A percentile compares a stretch with the other conserved stretches of the same genome.
Evolutionary conservation across 2,797 vertebrate genomes (phyloP).

Genomic region (Epinephelus malabaricus): DNA sequence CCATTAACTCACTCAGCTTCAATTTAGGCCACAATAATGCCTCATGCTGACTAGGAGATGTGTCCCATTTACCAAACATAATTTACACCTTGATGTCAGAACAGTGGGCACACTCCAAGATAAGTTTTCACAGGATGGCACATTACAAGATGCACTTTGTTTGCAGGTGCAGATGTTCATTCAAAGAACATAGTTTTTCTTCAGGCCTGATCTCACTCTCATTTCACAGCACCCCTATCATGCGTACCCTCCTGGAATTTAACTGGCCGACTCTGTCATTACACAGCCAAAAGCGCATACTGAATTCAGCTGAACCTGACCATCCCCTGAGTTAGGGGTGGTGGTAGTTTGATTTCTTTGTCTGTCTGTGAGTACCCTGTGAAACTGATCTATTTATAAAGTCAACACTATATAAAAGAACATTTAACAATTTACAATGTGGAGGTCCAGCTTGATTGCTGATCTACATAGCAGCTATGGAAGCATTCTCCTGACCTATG

Average conservation of each 20-base stretch:
- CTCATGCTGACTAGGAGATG: conserved; percentile 11
- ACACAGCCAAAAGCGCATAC: too few relatives aligned
- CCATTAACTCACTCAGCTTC: conserved; percentile 26
- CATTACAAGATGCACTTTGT: neutral
- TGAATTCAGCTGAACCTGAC: neutral
- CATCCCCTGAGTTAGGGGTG: neutral
- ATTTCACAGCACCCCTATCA: neutral
- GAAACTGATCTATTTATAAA: neutral
- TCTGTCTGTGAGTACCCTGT: neutral
- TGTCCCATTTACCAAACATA: conserved; percentile 28
- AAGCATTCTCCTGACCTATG: neutral
- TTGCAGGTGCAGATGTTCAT: conserved; percentile 12
- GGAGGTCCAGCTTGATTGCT: too few relatives aligned
- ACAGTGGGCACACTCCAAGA: conserved; percentile 3
- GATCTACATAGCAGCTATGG: too few relatives aligned
- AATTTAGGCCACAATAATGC: conserved; percentile 13
- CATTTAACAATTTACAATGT: neutral
- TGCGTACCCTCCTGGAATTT: neutral
- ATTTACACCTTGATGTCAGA: conserved; percentile 18
- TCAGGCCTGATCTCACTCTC: neutral
- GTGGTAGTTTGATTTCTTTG: neutral
- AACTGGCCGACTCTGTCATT: neutral
- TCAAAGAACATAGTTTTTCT: neutral
- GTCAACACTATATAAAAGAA: neutral
- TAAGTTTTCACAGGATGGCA: neutral